Evolutionary conservation across 2,888 invertebrate genomes (phyloP), one percentile per base, ranked within the genome.

Genomic region (Sinodicranocentrus sp.): DNA sequence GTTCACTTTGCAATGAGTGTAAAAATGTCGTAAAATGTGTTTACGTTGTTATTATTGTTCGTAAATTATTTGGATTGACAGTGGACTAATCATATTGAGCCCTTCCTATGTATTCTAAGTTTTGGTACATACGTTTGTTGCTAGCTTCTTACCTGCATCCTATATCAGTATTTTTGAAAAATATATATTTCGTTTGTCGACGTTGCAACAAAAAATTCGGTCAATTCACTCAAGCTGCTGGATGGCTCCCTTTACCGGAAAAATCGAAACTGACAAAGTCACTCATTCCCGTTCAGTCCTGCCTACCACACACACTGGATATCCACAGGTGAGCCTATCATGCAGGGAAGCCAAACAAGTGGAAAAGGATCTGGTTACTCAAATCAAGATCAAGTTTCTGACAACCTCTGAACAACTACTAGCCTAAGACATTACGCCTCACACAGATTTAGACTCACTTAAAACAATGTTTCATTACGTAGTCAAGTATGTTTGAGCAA

Each of bases 321-420:
- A 48, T 48, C 48, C n/a, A 48, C 48, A 48, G 13, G 48, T 17
- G 48, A 17, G 48, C 17, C 5, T 39, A 5, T 39, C 39, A 48
- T 3, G 15, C 2, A 48, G 2, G 48, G n/a, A 13, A 48, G 48
- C 48, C 48, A 48, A 13, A n/a, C 33, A 33, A 23, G 25, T 25
- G 23, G 57, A 25, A 57, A 57, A 57, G 57, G 17, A 57, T 57
- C 57, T 57, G 15, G 57, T 57, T 57, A 25, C 57, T 57, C 57
- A 43, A 44, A 23, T 44, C 67, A 43, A 44, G 43, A 67, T 67
- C 67, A 67, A 13, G 67, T 67, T 67, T 44, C 67, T 13, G 43
- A 23, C 43, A 67, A 13, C 19, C 39, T 63, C 19, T n/a, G n/a
- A 10, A 33, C 33, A 33, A 33, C 33, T 10, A 3, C 10, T 33